Percentiles rank a stretch among this genome's conserved stretches.
phyloP scores from a whole-genome alignment of 2,888 invertebrate genomes.

The Imbricaverruca yamaguchii region DNA sequence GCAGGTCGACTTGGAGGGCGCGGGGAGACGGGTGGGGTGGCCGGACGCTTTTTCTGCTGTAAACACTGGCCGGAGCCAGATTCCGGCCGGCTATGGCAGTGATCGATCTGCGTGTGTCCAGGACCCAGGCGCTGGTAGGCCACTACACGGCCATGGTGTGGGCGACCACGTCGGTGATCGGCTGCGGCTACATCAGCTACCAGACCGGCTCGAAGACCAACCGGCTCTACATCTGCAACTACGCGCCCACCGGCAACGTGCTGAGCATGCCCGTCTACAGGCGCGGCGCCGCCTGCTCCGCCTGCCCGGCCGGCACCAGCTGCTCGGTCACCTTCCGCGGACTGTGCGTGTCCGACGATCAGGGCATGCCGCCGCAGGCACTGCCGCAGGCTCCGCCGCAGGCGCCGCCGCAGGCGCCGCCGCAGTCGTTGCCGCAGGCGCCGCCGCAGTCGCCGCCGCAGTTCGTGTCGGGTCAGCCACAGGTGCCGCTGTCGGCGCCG shows the following conservation, averaged over 20 bases:
- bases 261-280: conserved; percentile 38
- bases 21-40: neutral
- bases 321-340: conserved; percentile 37
- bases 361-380: neutral
- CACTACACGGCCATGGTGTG: conserved; percentile 65
- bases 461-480: neutral
- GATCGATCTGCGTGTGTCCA: conserved; percentile 20
- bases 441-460: neutral
- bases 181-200: conserved; percentile 79
- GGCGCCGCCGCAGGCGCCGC: neutral
- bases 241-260: conserved; percentile 56
- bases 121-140: conserved; percentile 34
- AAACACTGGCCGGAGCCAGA: neutral
- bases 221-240: conserved; percentile 77
- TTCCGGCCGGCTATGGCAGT: neutral
- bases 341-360: conserved; percentile 33
- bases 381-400: neutral
- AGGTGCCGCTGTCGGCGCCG: neutral
- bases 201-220: conserved; percentile 63
- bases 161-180: conserved; percentile 75
- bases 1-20: neutral
- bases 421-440: neutral
- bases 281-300: conserved; percentile 37
- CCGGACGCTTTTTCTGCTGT: neutral
- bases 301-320: conserved; percentile 37